These are phyloP conservation scores for Suillia variegata DNA, from an alignment of 2,888 invertebrate genomes.

Conservation along the genomic window DNA sequence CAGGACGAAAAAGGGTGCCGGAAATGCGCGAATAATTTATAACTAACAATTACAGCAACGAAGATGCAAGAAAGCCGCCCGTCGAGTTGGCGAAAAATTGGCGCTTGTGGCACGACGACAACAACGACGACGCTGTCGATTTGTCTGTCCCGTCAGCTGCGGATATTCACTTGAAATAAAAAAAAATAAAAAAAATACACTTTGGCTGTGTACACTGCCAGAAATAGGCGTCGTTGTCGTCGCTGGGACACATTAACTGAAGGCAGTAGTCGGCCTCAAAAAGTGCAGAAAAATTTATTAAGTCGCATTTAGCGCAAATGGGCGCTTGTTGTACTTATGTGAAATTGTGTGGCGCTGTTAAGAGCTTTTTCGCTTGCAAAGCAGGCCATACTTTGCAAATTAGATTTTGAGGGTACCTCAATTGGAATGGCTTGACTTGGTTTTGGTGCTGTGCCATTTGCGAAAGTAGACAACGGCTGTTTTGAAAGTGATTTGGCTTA, in stretches of 20 bases:
- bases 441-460: too few species aligned
- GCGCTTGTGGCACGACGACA: conserved; percentile 19
- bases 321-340: conserved; percentile 9
- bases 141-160: conserved; percentile 38
- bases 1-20: not conserved
- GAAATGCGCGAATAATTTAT: conserved; percentile 34
- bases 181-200: too few species aligned
- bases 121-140: conserved; percentile 18
- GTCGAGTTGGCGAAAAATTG: conserved; percentile 26
- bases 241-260: not conserved
- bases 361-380: conserved; percentile 9
- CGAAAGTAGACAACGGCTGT: too few species aligned
- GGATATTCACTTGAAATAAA: conserved; percentile 14
- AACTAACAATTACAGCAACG: conserved; percentile 34
- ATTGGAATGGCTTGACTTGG: too few species aligned
- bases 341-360: conserved; percentile 2
- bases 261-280: too few species aligned
- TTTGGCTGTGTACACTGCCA: not conserved
- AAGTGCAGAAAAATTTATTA: not conserved
- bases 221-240: not conserved
- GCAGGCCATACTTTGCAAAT: conserved; percentile 16
- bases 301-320: conserved; percentile 1
- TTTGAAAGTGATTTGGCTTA: too few species aligned
- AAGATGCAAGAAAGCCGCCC: too few species aligned
- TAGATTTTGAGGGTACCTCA: conserved; percentile 13